Conservation (phyloP, 1,140 invertebrate species). For the Danaus melanippus region DNA sequence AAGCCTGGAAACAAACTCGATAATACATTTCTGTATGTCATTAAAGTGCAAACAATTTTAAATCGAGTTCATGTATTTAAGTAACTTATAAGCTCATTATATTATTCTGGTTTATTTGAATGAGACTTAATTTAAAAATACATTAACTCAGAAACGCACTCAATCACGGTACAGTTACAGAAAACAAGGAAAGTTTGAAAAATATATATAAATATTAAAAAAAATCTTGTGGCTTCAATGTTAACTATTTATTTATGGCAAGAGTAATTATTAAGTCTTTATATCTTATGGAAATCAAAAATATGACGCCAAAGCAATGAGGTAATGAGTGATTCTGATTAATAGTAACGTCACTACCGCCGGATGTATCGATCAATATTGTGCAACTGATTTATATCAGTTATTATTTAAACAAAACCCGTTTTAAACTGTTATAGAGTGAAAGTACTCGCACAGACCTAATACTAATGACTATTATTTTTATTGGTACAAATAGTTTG, state of each 20-base stretch:
- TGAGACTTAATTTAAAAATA: conserved; percentile 7
- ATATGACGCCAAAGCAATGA: too few species aligned
- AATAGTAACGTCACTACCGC: background rate
- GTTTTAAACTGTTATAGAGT: conserved; percentile 2
- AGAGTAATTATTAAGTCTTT: too few species aligned
- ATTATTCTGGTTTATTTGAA: background rate
- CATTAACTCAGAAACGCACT: conserved; percentile 15
- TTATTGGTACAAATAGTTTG: too few species aligned
- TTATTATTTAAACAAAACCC: conserved; percentile 13
- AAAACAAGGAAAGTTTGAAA: conserved; percentile 4
- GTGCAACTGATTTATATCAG: conserved; percentile 19
- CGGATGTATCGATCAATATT: conserved; percentile 28
- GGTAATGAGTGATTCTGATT: too few species aligned
- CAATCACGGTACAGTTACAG: conserved; percentile 13
- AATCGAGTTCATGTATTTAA: conserved; percentile 32
- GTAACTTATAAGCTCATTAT: background rate
- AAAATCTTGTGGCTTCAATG: too few species aligned
- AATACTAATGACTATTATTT: too few species aligned
- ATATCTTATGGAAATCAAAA: too few species aligned
- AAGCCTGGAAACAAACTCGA: conserved; percentile 38
- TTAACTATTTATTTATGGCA: too few species aligned
- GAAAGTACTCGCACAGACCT: too few species aligned
- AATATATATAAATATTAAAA: too few species aligned
- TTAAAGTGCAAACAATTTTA: conserved; percentile 48
- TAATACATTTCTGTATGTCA: conserved; percentile 10